Conservation (phyloP, 92 coral and sea anemone genomes). For the Palythoa heliodiscus region DNA sequence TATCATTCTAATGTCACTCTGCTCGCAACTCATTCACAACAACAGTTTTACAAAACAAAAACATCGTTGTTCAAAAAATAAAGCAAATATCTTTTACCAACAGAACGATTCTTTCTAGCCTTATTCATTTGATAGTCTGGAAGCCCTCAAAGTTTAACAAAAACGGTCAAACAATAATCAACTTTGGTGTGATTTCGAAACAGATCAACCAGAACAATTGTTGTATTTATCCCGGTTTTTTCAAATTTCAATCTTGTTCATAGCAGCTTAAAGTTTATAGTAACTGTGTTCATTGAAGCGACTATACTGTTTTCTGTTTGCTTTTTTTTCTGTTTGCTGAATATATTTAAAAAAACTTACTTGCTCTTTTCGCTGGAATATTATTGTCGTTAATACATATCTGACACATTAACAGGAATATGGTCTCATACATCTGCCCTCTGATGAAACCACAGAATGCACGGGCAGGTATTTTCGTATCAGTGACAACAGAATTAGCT, state of each 20-base stretch:
- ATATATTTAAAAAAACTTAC: too few species aligned
- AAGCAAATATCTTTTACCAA: constrained; percentile 11
- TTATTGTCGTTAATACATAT: too few species aligned
- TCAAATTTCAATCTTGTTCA: background rate
- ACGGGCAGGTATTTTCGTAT: too few species aligned
- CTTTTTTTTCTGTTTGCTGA: too few species aligned
- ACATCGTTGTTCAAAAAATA: background rate
- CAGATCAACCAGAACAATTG: background rate
- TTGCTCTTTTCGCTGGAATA: too few species aligned
- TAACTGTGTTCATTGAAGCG: too few species aligned
- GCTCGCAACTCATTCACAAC: background rate
- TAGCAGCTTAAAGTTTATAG: too few species aligned
- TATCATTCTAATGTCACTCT: background rate
- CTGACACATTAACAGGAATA: too few species aligned
- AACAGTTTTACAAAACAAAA: background rate
- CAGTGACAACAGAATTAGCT: too few species aligned
- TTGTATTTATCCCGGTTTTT: background rate
- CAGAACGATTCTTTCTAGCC: background rate
- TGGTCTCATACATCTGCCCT: too few species aligned
- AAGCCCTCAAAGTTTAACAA: background rate
- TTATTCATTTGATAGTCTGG: background rate
- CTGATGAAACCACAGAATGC: too few species aligned
- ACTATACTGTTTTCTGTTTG: too few species aligned
- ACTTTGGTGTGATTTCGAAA: background rate
- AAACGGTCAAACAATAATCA: background rate